Percentiles rank a stretch among this genome's conserved stretches.
Conservation (phyloP, 2,888 invertebrate species). For the Neoascia interrupta region DNA sequence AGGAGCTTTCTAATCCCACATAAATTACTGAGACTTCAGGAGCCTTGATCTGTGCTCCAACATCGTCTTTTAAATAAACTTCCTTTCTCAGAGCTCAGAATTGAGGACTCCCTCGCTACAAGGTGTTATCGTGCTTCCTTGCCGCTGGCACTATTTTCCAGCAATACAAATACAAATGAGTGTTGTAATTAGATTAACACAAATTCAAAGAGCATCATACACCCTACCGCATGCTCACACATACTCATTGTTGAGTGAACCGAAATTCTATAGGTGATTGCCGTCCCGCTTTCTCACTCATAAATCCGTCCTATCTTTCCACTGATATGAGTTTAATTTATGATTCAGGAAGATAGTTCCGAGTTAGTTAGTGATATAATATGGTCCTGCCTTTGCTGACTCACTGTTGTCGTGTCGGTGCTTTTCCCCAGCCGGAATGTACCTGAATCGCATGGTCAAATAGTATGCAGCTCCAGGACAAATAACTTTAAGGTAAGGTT, state of each 20-base stretch:
- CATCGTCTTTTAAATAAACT: too few relatives aligned
- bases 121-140: constrained; percentile 33
- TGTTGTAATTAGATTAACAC: constrained; percentile 57
- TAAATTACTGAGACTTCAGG: too few relatives aligned
- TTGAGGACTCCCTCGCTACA: constrained; percentile 18
- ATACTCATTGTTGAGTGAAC: constrained; percentile 31
- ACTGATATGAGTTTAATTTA: constrained; percentile 64
- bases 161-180: constrained; percentile 29
- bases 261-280: background rate
- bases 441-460: background rate
- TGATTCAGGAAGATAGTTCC: constrained; percentile 65
- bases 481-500: background rate
- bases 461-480: background rate
- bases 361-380: constrained; percentile 43
- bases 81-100: too few relatives aligned
- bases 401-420: constrained; percentile 17
- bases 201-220: constrained; percentile 15
- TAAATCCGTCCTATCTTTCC: constrained; percentile 61
- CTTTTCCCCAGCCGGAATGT: too few relatives aligned
- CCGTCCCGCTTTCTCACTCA: constrained; percentile 47
- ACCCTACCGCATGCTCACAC: background rate
- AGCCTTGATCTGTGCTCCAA: too few relatives aligned
- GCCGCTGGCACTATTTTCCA: constrained; percentile 41
- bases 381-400: constrained; percentile 26
- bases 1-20: too few relatives aligned